Base-by-base conservation (phyloP, 92 coral and sea anemone genomes). In the Epizoanthus rinbou region DNA sequence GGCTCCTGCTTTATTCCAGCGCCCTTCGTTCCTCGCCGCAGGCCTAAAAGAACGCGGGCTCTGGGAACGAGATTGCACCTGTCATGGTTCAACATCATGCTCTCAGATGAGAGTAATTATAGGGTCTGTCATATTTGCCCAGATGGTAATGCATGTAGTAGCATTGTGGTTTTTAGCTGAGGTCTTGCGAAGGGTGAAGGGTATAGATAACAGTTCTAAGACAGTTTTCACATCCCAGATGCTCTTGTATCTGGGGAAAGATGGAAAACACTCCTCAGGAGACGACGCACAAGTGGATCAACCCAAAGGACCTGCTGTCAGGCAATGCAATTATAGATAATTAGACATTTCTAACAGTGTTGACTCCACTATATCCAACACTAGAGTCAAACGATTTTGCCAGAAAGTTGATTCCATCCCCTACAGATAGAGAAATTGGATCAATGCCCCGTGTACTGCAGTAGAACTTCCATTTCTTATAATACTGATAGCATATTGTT, bases 111-210 rank as follows among this genome's bases (percentile, higher is more conserved):
- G 43, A 37, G 43, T 37, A 6, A 37, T 4, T 37, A 6, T 37
- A 37, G 43, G 5, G 5, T 37, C 43, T 1, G 5, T 3, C 43
- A 37, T 6, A 1, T 37, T 37, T 37, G 43, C 43, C 43, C 43
- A 37, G 43, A 43, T 3, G 3, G 43, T 37, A 37, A 37, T 37
- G 43, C 43, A 43, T 28, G 31, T 28, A 92, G 76, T 13, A 86
- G 56, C 89, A 91, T 88, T 16, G 92, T 84, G 24, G 84, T 70
- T 79, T 89, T 92, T 24, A 79, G 87, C 58, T 57, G 37, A 89
- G 89, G 57, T 24, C 59, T 22, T 75, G 74, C 57, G 80, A 84
- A 5, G 91, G 89, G 31, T 79, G 83, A 22, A 91, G 75, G 35
- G 87, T 74, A 28, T 28, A 57, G 72, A 71, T 25, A 89, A 57